Evolutionary conservation across 2,113 vertebrate genomes (phyloP), one percentile per base, ranked within the genome.

Genomic region (Catharus fuscescens): DNA sequence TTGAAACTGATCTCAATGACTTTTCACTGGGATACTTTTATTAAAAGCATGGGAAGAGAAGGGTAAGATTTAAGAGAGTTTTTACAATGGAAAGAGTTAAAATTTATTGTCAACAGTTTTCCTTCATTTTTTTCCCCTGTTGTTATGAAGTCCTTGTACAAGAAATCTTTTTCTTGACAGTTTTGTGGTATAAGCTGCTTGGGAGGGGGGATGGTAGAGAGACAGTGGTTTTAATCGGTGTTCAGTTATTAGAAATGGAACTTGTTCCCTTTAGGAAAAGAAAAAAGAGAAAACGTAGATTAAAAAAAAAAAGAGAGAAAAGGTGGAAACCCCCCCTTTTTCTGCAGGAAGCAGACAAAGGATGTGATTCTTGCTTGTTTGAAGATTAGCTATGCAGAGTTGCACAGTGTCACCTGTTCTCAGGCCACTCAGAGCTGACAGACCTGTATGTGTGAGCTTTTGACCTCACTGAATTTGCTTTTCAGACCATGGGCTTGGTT

Each of bases 181-280:
- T 56, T 74, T 79, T 28, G 14, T 73, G 44, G 15, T 84, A 29
- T 61, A 64, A 94, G 56, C 56, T 74, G 25, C 65, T 80, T 77
- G 64, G 44, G n/a, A 52, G 38, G 3, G 48, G 56, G 48, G 42
- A 10, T 21, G 40, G 42, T 28, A 59, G 44, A 40, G 53, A 36
- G 85, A 52, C 73, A 54, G 61, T 3, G 4, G 26, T 38, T 95
- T 95, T 91, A 69, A 92, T 79, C 60, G 59, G 42, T 80, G 44
- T 36, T 77, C 74, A 70, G 62, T 95, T 95, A 93, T 59, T 94
- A 92, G 71, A 95, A 85, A 70, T 1, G 1, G 47, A 90, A 76
- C 64, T 62, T 73, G 38, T 77, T 93, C 74, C 81, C 78, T 89
- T 79, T 29, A 81, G 84, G n/a, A 2, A 84, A 56, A 83, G 59